phyloP scores from a whole-genome alignment of 2,797 vertebrate species.

The Hapalemur alaotrensis region DNA sequence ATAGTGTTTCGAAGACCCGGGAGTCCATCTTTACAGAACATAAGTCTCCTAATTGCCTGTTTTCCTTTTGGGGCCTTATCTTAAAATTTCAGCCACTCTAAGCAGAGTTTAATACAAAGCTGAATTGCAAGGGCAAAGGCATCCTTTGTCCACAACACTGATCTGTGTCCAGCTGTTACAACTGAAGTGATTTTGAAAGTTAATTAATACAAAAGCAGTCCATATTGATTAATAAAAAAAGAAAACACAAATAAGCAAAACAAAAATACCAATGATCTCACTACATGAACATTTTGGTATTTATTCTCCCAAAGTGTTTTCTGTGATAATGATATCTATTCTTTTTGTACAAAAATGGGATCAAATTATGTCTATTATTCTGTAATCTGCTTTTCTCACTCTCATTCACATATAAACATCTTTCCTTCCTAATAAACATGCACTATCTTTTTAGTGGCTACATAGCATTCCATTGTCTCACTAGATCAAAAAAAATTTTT shows the following conservation, averaged over 20 bases:
- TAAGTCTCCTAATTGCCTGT: background rate
- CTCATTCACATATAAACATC: background rate
- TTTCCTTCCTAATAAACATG: background rate
- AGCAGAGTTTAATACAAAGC: background rate
- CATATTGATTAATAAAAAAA: background rate
- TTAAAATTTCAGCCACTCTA: background rate
- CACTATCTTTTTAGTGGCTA: background rate
- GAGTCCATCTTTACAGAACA: background rate
- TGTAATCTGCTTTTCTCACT: background rate
- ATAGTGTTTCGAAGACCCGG: background rate
- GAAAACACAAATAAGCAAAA: constrained; percentile 27
- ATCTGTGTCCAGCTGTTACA: background rate
- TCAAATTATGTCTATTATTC: background rate
- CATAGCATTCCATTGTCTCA: background rate
- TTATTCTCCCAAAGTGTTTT: background rate
- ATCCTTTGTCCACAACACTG: background rate
- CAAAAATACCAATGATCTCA: background rate
- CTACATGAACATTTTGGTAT: background rate
- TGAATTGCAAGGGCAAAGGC: background rate
- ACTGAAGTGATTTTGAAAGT: background rate
- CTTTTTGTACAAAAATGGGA: background rate
- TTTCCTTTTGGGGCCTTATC: background rate
- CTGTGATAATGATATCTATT: background rate
- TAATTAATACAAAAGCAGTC: background rate
- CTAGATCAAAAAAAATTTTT: background rate